Conservation (phyloP, 2,113 vertebrate species). For the Riparia riparia region DNA sequence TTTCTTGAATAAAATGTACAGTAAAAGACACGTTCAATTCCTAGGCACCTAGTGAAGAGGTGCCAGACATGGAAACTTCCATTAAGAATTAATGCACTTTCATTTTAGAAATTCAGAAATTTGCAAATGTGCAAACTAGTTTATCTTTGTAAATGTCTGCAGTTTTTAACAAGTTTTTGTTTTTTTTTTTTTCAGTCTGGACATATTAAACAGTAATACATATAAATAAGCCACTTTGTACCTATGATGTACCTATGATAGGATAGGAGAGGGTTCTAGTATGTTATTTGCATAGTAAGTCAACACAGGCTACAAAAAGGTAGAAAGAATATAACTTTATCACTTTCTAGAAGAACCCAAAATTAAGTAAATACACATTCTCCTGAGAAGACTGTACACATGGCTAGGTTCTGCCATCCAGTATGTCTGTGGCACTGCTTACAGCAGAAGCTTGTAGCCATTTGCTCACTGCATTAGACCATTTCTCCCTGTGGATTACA, state of each 20-base stretch:
- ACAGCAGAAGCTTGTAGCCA: background rate
- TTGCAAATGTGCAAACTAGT: background rate
- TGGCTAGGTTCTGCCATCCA: background rate
- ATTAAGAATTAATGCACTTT: background rate
- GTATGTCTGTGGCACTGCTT: background rate
- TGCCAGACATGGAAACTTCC: background rate
- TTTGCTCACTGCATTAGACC: background rate
- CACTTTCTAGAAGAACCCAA: background rate
- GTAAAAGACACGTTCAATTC: background rate
- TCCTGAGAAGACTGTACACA: background rate
- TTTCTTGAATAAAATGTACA: background rate
- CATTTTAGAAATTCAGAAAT: background rate
- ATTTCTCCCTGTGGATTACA: background rate
- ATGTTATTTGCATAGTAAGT: background rate
- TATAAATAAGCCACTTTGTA: background rate
- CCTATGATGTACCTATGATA: background rate
- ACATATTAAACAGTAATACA: background rate
- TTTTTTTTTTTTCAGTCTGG: background rate
- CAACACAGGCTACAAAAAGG: background rate
- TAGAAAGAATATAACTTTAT: background rate
- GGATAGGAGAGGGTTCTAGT: background rate
- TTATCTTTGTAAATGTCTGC: background rate
- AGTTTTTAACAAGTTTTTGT: background rate
- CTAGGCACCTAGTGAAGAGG: background rate
- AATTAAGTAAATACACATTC: background rate